Evolutionary conservation across 2,797 vertebrate genomes (phyloP), one percentile per base, ranked within the genome.

Genomic region (Peromyscus eremicus): DNA sequence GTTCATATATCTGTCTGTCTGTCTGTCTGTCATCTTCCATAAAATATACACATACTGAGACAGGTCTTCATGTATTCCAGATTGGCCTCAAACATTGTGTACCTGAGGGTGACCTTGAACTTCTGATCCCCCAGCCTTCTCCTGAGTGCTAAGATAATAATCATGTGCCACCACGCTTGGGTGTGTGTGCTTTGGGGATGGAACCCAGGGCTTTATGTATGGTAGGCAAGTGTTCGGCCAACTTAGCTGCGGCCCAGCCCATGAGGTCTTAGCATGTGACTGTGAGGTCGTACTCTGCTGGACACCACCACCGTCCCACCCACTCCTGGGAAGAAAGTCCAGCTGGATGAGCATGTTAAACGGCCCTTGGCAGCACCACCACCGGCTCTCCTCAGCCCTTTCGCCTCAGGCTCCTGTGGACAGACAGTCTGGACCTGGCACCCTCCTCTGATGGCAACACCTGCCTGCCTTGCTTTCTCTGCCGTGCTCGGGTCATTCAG

Each of bases 101-200:
- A 17, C n/a, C 85, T 21, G 85, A 87, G 68, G 68, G 21, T 40
- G 49, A 73, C 66, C 68, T 87, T 57, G 68, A 71, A 55, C 66
- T 68, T 71, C 32, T 12, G 23, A 37, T 27, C 14, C 34, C 27
- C 49, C 34, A 7, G 5, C 49, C 84, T 68, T 14, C 43, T 85
- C 46, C 66, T 34, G 32, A 46, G 75, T 29, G 14, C 40, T 76
- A 76, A 76, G 75, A 46, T 84, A 19, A 46, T 66, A 46, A 32
- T 17, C 1, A 5, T 8, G 7, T 0, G 4, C 21, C 21, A 0
- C 19, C 34, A 37, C 0, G 34, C 85, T 55, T 55, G 34, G 8
- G 37, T 55, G 55, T 55, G 2, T 71, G 85, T 55, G 66, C 23
- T 29, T 37, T 12, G 29, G 19, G 40, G 29, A 2, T 62, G 52